Evolutionary conservation across 2,888 invertebrate species (phyloP).

Genomic region (Myopa tessellatipennis): DNA sequence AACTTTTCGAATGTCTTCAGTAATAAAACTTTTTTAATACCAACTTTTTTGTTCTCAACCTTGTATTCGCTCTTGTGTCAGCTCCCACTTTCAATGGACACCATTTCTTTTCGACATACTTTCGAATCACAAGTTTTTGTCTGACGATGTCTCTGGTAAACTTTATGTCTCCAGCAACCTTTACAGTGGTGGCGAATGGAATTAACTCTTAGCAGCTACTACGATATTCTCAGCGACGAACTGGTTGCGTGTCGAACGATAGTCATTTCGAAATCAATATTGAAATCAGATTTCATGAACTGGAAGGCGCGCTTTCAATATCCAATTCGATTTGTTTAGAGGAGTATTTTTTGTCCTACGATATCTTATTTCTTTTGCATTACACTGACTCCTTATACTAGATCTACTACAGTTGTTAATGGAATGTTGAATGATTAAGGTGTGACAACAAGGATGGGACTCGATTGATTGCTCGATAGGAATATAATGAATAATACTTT

Average conservation of each 20-base stretch:
- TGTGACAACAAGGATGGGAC: no score
- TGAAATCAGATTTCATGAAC: conserved; percentile 10
- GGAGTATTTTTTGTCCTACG: no score
- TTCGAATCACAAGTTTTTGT: background rate
- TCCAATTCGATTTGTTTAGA: no score
- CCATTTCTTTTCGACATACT: background rate
- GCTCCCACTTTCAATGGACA: background rate
- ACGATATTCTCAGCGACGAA: background rate
- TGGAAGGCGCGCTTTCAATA: background rate
- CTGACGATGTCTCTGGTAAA: no score
- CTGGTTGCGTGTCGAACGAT: background rate
- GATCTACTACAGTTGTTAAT: no score
- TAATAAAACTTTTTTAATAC: background rate
- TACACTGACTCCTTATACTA: no score
- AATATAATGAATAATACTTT: no score
- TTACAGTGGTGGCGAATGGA: no score
- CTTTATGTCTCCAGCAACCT: no score
- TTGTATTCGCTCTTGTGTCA: background rate
- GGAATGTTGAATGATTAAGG: no score
- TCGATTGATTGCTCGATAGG: no score
- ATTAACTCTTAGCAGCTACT: background rate
- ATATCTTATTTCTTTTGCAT: no score
- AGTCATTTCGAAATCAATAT: background rate
- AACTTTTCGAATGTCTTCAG: background rate
- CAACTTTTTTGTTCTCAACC: background rate